phyloP scores from a whole-genome alignment of 2,113 vertebrate species.

The Arenaria interpres region DNA sequence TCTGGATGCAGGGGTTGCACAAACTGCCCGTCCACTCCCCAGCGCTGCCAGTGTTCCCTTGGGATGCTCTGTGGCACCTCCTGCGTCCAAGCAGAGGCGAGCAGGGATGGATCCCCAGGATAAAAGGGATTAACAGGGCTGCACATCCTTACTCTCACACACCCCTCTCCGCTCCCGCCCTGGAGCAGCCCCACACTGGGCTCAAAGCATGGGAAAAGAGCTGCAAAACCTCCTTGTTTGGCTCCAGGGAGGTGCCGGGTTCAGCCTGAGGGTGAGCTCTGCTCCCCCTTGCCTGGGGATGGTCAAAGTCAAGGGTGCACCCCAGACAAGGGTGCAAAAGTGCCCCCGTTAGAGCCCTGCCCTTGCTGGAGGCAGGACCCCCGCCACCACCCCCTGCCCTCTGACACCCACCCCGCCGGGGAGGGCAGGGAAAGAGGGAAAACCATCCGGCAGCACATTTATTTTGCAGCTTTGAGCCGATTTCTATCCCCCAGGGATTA shows the following conservation, averaged over 20 bases:
- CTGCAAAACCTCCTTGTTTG: neutral
- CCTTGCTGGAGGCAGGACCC: neutral
- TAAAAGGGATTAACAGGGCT: neutral
- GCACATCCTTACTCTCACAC: neutral
- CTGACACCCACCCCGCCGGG: accelerated
- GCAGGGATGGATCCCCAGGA: neutral
- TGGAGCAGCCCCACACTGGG: accelerated
- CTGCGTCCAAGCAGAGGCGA: neutral
- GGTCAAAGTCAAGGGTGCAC: neutral
- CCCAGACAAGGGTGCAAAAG: neutral
- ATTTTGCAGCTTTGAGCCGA: constrained; percentile 1
- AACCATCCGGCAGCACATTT: neutral
- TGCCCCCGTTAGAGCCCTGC: neutral
- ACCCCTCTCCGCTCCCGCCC: accelerated
- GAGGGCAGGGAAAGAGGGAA: neutral
- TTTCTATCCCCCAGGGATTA: constrained; percentile 7
- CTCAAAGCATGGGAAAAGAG: accelerated
- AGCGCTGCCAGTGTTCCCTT: neutral
- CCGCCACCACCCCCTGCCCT: neutral
- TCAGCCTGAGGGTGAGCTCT: neutral
- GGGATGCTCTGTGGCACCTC: neutral
- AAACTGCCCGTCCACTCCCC: neutral
- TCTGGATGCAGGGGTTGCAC: neutral
- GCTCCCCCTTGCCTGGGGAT: neutral
- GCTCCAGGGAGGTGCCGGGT: neutral